Conservation (phyloP, 2,888 invertebrate species). For the Callinectes sapidus region DNA sequence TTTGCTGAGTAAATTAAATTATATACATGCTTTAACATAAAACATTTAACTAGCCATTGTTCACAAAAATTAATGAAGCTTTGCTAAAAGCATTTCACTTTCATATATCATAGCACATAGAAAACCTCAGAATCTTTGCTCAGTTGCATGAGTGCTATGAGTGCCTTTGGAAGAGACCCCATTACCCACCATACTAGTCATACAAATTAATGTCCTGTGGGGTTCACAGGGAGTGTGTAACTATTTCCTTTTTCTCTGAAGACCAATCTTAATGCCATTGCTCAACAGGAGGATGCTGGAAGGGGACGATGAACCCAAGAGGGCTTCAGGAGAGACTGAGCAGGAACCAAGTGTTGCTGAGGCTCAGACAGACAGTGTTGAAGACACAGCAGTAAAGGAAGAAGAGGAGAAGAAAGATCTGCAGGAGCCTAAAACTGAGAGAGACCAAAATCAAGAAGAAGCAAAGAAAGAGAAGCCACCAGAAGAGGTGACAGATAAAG, state of each 20-base stretch:
- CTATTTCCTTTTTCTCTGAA: neutral
- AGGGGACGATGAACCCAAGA: conserved; percentile 49
- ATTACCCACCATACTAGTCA: neutral
- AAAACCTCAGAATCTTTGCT: neutral
- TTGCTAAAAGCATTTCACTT: neutral
- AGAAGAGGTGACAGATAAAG: neutral
- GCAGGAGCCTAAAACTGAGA: neutral
- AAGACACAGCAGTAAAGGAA: conserved; percentile 26
- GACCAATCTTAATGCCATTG: neutral
- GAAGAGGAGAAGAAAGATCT: conserved; percentile 18
- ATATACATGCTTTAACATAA: neutral
- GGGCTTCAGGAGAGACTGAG: conserved; percentile 31
- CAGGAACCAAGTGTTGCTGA: neutral
- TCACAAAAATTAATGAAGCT: neutral
- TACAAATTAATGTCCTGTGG: neutral
- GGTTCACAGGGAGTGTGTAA: neutral
- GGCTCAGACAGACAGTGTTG: neutral
- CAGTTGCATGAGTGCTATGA: neutral
- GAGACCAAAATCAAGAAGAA: neutral
- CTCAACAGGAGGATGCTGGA: conserved; percentile 61
- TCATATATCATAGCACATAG: neutral
- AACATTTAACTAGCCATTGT: neutral
- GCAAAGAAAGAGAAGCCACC: neutral
- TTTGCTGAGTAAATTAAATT: neutral
- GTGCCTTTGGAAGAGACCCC: neutral